Evolutionary conservation across 2,797 vertebrate genomes (phyloP).

Genomic region (Enteromius unitaeniatus): DNA sequence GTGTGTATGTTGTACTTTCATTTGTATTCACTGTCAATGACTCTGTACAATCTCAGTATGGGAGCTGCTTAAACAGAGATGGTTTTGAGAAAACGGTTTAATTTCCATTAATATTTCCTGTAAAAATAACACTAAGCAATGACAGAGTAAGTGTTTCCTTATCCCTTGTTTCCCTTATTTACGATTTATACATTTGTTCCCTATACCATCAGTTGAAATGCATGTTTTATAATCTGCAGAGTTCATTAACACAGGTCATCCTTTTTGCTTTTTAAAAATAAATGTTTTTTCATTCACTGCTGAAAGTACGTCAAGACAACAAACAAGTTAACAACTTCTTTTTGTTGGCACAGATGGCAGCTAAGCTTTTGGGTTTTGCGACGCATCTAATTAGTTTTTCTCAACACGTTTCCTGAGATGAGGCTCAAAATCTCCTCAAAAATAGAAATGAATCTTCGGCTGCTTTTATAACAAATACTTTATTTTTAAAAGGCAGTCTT

Average conservation of each 20-base stretch:
- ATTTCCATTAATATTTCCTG: constrained; percentile 17
- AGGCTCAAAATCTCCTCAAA: background rate
- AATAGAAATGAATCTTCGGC: background rate
- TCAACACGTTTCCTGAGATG: background rate
- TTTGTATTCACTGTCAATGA: constrained; percentile 45
- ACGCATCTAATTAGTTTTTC: constrained; percentile 1
- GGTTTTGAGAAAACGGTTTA: constrained; percentile 17
- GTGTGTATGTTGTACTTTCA: constrained; percentile 23
- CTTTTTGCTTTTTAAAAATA: background rate
- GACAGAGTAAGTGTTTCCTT: background rate
- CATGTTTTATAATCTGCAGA: background rate
- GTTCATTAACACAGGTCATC: background rate
- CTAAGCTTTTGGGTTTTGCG: constrained; percentile 2
- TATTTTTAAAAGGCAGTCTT: background rate
- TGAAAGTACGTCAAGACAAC: background rate
- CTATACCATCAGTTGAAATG: background rate
- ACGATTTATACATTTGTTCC: background rate
- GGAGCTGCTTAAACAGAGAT: constrained; percentile 2
- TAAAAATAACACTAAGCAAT: constrained; percentile 22
- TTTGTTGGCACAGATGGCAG: background rate
- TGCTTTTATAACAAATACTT: background rate
- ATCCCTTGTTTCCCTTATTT: background rate
- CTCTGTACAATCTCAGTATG: constrained; percentile 35
- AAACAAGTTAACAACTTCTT: background rate
- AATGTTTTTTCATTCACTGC: background rate